These are phyloP conservation scores for Aplochiton taeniatus DNA, from an alignment of 2,797 vertebrate genomes.

Conservation along the genomic window DNA sequence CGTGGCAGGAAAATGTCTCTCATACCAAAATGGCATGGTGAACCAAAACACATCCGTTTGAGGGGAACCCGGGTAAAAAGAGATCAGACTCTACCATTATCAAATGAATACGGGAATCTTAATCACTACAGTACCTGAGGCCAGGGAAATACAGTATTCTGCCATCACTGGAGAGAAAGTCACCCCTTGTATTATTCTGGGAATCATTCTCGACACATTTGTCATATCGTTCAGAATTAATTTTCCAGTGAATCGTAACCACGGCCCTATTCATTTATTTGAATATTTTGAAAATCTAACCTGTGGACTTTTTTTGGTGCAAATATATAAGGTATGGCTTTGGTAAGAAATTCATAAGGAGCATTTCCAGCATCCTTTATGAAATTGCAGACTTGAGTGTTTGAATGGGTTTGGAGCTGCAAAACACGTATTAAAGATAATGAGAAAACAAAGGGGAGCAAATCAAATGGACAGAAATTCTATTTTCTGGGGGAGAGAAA, in stretches of 20 bases:
- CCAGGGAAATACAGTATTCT: neutral
- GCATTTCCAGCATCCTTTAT: constrained; percentile 45
- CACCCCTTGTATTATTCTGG: constrained; percentile 44
- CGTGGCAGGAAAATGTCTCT: too few relatives aligned
- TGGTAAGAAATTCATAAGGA: constrained; percentile 38
- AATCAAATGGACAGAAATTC: constrained; percentile 69
- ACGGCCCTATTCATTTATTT: constrained; percentile 59
- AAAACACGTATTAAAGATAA: constrained; percentile 55
- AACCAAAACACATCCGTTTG: too few relatives aligned
- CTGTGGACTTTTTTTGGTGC: constrained; percentile 23
- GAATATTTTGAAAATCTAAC: constrained; percentile 58
- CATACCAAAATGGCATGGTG: too few relatives aligned
- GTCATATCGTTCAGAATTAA: constrained; percentile 59
- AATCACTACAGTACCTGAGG: too few relatives aligned
- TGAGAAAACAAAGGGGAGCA: constrained; percentile 67
- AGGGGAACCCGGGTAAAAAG: too few relatives aligned
- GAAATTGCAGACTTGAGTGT: constrained; percentile 38
- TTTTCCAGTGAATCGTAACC: constrained; percentile 59
- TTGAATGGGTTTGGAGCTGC: constrained; percentile 31
- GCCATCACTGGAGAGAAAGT: neutral
- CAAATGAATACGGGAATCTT: too few relatives aligned
- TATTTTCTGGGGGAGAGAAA: constrained; percentile 57
- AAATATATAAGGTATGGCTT: constrained; percentile 35
- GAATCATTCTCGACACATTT: constrained; percentile 59
- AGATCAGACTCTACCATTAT: too few relatives aligned